A percentile compares a stretch with the other conserved stretches of the same genome.
phyloP scores from a whole-genome alignment of 2,113 vertebrate species.

The Lampris megalopsis region DNA sequence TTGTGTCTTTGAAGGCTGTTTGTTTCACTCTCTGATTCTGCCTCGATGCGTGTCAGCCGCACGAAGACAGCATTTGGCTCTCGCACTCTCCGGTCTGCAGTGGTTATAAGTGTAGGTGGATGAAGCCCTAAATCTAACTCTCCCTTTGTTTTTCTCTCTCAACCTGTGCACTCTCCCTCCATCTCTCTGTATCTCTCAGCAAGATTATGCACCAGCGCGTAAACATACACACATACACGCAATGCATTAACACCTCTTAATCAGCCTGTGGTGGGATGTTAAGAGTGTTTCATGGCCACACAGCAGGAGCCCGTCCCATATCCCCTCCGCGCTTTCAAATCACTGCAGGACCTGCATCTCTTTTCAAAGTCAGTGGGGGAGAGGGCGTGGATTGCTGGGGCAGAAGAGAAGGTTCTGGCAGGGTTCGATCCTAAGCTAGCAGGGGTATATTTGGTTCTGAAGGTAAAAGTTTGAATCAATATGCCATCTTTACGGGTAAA shows the following conservation, averaged over 20 bases:
- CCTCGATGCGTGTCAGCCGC: slow-evolving; percentile 31
- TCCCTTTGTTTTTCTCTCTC: background rate
- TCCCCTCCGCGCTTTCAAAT: slow-evolving; percentile 18
- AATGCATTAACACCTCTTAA: slow-evolving; percentile 54
- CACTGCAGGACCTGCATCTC: background rate
- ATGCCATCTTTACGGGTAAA: slow-evolving; percentile 20
- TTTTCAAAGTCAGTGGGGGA: slow-evolving; percentile 3
- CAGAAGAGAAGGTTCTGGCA: slow-evolving; percentile 7
- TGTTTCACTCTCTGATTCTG: slow-evolving; percentile 51
- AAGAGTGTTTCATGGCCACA: slow-evolving; percentile 2
- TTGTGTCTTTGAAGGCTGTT: slow-evolving; percentile 41
- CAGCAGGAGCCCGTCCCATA: slow-evolving; percentile 21
- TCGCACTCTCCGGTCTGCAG: slow-evolving; percentile 21
- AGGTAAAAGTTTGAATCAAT: slow-evolving; percentile 30
- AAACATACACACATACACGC: background rate
- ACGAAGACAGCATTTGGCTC: slow-evolving; percentile 33
- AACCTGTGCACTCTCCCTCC: background rate
- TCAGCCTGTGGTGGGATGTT: slow-evolving; percentile 23
- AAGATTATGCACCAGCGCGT: slow-evolving; percentile 23
- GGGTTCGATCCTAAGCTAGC: slow-evolving; percentile 37
- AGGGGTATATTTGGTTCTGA: slow-evolving; percentile 19
- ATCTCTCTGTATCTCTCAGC: slow-evolving; percentile 3
- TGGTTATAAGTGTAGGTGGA: slow-evolving; percentile 35
- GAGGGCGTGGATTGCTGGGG: background rate
- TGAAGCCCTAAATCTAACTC: slow-evolving; percentile 15